These are phyloP conservation scores for Oxyruncus cristatus DNA, from an alignment of 2,113 vertebrate species.

Conservation along the genomic window DNA sequence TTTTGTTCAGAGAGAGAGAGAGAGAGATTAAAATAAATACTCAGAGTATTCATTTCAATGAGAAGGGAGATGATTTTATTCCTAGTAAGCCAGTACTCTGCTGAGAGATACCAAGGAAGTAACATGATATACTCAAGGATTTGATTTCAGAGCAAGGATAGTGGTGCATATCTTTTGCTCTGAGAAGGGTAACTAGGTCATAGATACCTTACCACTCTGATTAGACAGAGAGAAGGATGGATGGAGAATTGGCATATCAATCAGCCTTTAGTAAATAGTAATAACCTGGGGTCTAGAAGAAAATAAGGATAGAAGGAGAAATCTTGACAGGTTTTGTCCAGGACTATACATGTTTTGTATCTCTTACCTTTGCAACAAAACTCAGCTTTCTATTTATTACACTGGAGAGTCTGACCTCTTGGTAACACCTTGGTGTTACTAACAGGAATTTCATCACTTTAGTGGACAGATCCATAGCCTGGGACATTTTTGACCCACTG, in stretches of 20 bases:
- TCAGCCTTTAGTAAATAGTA: not conserved
- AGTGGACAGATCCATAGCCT: not conserved
- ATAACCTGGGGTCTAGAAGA: not conserved
- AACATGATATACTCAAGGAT: not conserved
- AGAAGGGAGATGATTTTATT: not conserved
- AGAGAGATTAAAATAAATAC: not conserved
- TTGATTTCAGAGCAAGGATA: not conserved
- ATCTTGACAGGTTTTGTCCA: not conserved
- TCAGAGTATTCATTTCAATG: not conserved
- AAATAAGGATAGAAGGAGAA: not conserved
- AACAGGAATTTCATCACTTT: not conserved
- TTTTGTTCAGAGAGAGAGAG: not conserved
- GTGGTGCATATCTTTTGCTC: not conserved
- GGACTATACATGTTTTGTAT: not conserved
- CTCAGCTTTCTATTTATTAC: not conserved
- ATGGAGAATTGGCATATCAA: not conserved
- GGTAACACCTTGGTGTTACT: not conserved
- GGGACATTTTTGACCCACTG: not conserved
- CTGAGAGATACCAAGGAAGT: not conserved
- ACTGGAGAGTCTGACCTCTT: not conserved
- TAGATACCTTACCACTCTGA: not conserved
- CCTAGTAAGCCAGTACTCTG: not conserved
- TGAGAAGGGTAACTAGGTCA: not conserved
- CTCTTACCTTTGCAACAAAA: not conserved
- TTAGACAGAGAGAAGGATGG: not conserved